A percentile compares a stretch with the other conserved stretches of the same genome.
Evolutionary conservation across 2,888 invertebrate species (phyloP).

Genomic region (Brachyptera putata): DNA sequence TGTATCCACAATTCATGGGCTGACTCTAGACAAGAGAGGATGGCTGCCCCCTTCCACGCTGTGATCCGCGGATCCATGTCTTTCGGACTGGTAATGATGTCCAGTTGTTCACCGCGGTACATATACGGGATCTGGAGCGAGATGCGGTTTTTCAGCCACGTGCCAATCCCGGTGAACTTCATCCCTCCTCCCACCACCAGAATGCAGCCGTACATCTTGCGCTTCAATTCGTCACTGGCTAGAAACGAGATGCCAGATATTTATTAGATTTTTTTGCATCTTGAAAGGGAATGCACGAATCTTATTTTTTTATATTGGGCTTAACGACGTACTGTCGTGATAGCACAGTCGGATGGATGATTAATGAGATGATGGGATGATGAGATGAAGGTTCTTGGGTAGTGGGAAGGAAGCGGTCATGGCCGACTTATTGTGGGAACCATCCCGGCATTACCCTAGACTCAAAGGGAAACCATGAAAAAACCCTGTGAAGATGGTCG

Average conservation of each 20-base stretch:
- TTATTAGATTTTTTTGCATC: too few species aligned
- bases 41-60: slow-evolving; percentile 92
- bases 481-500: too few species aligned
- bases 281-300: too few species aligned
- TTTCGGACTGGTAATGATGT: slow-evolving; percentile 85
- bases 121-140: slow-evolving; percentile 77
- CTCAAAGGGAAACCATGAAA: too few species aligned
- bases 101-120: slow-evolving; percentile 76
- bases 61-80: slow-evolving; percentile 89
- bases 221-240: slow-evolving; percentile 81
- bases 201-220: slow-evolving; percentile 92
- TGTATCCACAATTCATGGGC: slow-evolving; percentile 91
- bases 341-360: too few species aligned
- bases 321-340: too few species aligned
- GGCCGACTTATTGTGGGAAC: too few species aligned
- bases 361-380: too few species aligned
- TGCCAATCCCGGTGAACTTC: slow-evolving; percentile 76
- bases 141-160: slow-evolving; percentile 85
- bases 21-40: slow-evolving; percentile 88
- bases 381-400: too few species aligned
- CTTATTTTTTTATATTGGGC: too few species aligned
- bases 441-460: too few species aligned
- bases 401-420: too few species aligned
- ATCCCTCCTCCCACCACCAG: slow-evolving; percentile 89
- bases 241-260: slow-evolving; percentile 37